A percentile compares a stretch with the other conserved stretches of the same genome.
Conservation (phyloP, 2,113 vertebrate genomes). For the Alexandromys fortis region DNA sequence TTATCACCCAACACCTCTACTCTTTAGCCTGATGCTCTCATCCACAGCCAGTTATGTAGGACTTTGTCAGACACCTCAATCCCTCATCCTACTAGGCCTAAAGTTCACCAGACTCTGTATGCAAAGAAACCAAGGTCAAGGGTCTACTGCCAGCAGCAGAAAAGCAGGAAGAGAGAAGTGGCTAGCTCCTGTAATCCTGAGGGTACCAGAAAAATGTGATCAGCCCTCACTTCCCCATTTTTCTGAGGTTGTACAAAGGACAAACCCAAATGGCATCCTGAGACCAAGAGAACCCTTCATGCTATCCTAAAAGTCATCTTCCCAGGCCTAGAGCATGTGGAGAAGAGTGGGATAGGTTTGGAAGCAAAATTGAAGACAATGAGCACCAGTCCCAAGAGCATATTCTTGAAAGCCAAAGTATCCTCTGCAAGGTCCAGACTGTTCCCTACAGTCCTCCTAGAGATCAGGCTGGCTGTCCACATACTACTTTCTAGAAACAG, state of each 20-base stretch:
- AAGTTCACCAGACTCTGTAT: neutral
- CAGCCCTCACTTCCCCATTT: neutral
- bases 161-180: neutral
- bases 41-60: neutral
- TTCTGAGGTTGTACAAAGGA: neutral
- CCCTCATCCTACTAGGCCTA: neutral
- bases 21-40: neutral
- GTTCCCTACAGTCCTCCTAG: neutral
- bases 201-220: neutral
- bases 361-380: neutral
- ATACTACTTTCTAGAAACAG: neutral
- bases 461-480: neutral
- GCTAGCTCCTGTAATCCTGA: neutral
- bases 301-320: neutral
- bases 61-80: neutral
- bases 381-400: neutral
- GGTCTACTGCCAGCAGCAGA: neutral
- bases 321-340: neutral
- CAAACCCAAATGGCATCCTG: neutral
- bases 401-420: neutral
- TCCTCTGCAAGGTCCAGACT: neutral
- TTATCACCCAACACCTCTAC: neutral
- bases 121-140: neutral
- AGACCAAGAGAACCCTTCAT: neutral
- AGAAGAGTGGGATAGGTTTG: neutral